phyloP scores from a whole-genome alignment of 1,140 invertebrate species.

The Papilio dardanus region DNA sequence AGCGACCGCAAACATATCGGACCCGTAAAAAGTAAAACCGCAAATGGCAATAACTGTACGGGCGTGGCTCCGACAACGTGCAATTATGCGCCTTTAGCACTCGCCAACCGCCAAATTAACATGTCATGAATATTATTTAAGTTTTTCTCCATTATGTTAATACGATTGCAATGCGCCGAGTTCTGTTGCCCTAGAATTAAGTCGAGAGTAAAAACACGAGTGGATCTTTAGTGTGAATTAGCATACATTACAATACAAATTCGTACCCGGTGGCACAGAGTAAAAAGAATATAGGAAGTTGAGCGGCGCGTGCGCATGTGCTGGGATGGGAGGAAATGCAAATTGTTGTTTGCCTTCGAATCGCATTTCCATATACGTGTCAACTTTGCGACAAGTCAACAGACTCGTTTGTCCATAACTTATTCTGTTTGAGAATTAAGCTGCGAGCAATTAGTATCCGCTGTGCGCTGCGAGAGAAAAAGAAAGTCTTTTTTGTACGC shows the following conservation, averaged over 20 bases:
- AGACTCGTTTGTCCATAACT: slow-evolving; percentile 28
- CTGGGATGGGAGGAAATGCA: slow-evolving; percentile 46
- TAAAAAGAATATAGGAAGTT: slow-evolving; percentile 53
- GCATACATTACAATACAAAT: slow-evolving; percentile 69
- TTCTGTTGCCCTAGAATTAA: slow-evolving; percentile 65
- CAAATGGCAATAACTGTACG: slow-evolving; percentile 52
- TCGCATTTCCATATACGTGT: slow-evolving; percentile 23
- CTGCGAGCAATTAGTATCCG: slow-evolving; percentile 28
- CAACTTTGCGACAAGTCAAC: not conserved
- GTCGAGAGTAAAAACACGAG: slow-evolving; percentile 55
- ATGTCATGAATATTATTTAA: slow-evolving; percentile 79
- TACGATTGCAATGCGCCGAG: slow-evolving; percentile 50
- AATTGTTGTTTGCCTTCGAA: slow-evolving; percentile 38
- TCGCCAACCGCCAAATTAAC: slow-evolving; percentile 72
- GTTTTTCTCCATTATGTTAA: slow-evolving; percentile 71
- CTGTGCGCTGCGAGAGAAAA: not conserved
- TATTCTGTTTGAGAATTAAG: slow-evolving; percentile 25
- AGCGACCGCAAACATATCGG: slow-evolving; percentile 52
- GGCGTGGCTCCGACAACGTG: slow-evolving; percentile 52
- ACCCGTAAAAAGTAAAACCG: slow-evolving; percentile 55
- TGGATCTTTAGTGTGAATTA: slow-evolving; percentile 66
- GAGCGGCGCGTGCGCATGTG: slow-evolving; percentile 56
- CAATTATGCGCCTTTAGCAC: slow-evolving; percentile 72
- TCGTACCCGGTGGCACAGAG: slow-evolving; percentile 43
- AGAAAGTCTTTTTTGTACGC: slow-evolving; percentile 25